phyloP scores from a whole-genome alignment of 2,797 vertebrate genomes.

The Acropternis orthonyx region DNA sequence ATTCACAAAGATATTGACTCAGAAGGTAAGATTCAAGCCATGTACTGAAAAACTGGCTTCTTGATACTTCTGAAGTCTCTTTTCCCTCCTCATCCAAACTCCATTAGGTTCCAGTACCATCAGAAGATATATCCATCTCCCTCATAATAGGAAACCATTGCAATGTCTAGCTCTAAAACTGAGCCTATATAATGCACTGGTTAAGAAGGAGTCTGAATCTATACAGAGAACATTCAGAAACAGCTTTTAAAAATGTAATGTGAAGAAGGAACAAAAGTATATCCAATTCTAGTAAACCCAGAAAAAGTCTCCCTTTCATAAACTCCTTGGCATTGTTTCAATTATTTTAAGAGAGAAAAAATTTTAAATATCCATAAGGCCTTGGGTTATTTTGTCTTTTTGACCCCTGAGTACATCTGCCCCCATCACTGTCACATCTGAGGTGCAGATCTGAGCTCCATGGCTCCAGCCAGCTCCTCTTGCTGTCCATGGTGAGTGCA shows the following conservation, averaged over 20 bases:
- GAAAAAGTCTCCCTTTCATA: neutral
- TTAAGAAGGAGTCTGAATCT: neutral
- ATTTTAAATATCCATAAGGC: neutral
- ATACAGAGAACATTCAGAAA: neutral
- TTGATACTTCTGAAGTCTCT: neutral
- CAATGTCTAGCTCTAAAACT: neutral
- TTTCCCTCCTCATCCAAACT: neutral
- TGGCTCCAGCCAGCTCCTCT: neutral
- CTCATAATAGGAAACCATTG: neutral
- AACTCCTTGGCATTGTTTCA: neutral
- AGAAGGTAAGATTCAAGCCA: neutral
- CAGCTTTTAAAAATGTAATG: neutral
- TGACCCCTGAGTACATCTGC: neutral
- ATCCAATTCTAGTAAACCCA: neutral
- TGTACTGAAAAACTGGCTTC: neutral
- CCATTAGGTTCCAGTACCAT: neutral
- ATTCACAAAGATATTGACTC: neutral
- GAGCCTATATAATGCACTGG: neutral
- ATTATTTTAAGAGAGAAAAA: neutral
- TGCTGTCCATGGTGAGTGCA: neutral
- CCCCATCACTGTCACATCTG: neutral
- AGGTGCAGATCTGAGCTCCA: neutral
- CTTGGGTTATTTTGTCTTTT: neutral
- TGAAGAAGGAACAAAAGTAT: neutral
- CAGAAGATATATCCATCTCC: neutral